Percentiles rank a stretch among this genome's conserved stretches.
These are phyloP conservation scores for Masticophis lateralis DNA, from an alignment of 2,797 vertebrate species.

Conservation along the genomic window DNA sequence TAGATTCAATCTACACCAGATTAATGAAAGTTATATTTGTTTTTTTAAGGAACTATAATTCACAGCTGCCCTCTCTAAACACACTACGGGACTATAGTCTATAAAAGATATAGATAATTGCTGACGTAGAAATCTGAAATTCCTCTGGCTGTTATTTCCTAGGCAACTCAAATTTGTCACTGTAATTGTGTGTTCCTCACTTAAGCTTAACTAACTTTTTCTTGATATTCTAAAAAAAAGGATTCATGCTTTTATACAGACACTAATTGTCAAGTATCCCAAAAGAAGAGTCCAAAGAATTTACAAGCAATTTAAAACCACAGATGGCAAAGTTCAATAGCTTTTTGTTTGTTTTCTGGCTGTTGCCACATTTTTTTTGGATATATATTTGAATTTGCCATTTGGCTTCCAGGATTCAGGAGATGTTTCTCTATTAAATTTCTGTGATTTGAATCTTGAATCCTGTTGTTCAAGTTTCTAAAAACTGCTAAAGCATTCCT, in stretches of 20 bases:
- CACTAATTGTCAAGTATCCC: neutral
- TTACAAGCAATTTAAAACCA: neutral
- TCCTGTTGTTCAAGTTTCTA: slow-evolving; percentile 5
- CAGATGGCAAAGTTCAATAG: neutral
- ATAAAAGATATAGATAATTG: neutral
- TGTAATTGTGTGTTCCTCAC: neutral
- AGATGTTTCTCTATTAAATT: neutral
- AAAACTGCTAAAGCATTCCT: slow-evolving; percentile 48
- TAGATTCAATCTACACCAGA: neutral
- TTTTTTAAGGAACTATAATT: neutral
- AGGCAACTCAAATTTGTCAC: neutral
- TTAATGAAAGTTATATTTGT: neutral
- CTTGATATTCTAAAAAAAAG: neutral
- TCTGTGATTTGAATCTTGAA: neutral
- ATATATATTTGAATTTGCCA: neutral
- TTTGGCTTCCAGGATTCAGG: neutral
- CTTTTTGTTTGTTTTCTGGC: neutral
- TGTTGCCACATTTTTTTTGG: neutral
- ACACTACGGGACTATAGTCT: neutral
- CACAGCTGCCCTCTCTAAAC: neutral
- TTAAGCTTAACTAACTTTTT: neutral
- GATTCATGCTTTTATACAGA: neutral
- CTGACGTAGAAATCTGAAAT: neutral
- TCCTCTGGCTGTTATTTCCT: neutral
- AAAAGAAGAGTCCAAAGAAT: neutral